Evolutionary conservation across 2,888 invertebrate genomes (phyloP).

Genomic region (Amphipoea lucens): DNA sequence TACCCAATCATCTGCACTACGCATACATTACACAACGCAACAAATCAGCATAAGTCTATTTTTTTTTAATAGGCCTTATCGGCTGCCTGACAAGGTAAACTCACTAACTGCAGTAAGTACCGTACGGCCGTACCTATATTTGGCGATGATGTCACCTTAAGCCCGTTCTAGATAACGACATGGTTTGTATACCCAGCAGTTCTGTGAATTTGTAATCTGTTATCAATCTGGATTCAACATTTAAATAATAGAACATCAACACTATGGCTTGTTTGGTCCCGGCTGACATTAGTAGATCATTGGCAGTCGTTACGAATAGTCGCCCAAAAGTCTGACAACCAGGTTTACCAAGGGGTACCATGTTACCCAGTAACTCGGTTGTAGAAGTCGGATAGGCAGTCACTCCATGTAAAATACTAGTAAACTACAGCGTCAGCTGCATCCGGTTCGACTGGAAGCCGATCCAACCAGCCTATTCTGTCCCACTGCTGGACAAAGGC

Average conservation of each 20-base stretch:
- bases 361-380: background rate
- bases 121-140: constrained; percentile 10
- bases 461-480: too few relatives aligned
- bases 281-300: background rate
- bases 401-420: background rate
- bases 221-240: constrained; percentile 30
- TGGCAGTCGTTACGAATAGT: background rate
- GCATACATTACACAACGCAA: background rate
- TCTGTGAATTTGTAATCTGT: constrained; percentile 30
- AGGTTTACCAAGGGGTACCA: background rate
- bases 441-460: too few relatives aligned
- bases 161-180: constrained; percentile 48
- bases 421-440: background rate
- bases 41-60: background rate
- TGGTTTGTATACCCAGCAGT: constrained; percentile 31
- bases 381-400: background rate
- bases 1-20: background rate
- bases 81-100: constrained; percentile 19
- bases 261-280: background rate
- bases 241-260: too few relatives aligned
- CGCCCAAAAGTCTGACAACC: background rate
- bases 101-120: constrained; percentile 20
- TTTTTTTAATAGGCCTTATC: background rate
- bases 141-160: constrained; percentile 50
- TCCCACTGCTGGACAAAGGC: background rate